phyloP scores from a whole-genome alignment of 2,888 invertebrate genomes.

The Agriotes lineatus region DNA sequence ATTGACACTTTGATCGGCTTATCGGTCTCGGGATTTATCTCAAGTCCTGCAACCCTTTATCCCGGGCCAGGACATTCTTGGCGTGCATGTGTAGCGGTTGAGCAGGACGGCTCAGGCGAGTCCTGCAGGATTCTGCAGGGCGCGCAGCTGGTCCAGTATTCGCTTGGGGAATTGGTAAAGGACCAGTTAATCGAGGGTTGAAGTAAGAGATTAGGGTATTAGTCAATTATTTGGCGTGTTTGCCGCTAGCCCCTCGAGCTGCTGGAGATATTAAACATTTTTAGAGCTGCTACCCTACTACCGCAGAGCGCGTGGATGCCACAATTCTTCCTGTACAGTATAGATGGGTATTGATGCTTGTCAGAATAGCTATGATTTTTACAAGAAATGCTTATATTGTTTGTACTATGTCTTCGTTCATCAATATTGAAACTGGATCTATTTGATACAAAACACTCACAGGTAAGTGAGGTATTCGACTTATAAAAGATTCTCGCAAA shows the following conservation, averaged over 20 bases:
- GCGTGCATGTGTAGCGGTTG: constrained; percentile 27
- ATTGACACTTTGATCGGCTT: constrained; percentile 52
- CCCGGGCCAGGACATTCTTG: constrained; percentile 41
- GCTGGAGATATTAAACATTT: constrained; percentile 41
- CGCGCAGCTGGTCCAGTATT: constrained; percentile 38
- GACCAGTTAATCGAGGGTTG: constrained; percentile 53
- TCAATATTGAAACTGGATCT: too few species aligned
- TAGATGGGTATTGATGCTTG: too few species aligned
- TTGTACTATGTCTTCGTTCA: too few species aligned
- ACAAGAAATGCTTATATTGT: too few species aligned
- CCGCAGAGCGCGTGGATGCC: too few species aligned
- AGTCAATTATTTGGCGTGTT: constrained; percentile 55
- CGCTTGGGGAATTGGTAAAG: constrained; percentile 43
- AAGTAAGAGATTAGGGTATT: constrained; percentile 52
- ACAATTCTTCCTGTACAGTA: too few species aligned
- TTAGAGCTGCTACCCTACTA: constrained; percentile 31
- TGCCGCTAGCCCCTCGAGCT: constrained; percentile 43
- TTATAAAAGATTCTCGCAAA: too few species aligned
- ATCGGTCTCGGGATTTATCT: constrained; percentile 44
- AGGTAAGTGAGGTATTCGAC: too few species aligned
- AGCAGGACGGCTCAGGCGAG: constrained; percentile 34
- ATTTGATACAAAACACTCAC: too few species aligned
- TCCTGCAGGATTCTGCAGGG: constrained; percentile 26
- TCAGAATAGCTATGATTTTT: too few species aligned
- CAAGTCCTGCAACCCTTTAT: constrained; percentile 47